Base-by-base conservation (phyloP, 2,797 vertebrate genomes). In the Anguilla megastoma region DNA sequence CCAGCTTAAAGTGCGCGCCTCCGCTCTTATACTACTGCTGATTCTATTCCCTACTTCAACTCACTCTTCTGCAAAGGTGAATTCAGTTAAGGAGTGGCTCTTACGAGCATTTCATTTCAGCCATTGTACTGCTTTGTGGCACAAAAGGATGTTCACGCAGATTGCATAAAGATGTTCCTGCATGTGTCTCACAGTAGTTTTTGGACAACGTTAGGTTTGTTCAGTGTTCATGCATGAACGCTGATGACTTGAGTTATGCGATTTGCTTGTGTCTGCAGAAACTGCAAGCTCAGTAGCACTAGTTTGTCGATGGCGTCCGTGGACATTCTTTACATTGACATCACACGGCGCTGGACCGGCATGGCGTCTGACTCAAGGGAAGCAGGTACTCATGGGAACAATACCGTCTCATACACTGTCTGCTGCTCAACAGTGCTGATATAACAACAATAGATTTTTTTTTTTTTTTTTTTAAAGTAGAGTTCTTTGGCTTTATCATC, bases 321-420 rank as follows among this genome's bases (percentile, higher is more conserved):
- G 56, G 98, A 99, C 92, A 99, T 99, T 91, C 96, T 99, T 0
- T 99, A 99, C 92, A 99, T 99, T 1, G 98, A 99, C 93, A 98
- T 99, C 94, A 98, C 97, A 0, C 96, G 98, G 9, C 96, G 97
- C 2, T 98, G 98, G 97, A 95, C 96, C n/a, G 95, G 96, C 85
- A 69, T 95, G 90, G 88, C 90, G 24, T 79, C 96, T 0, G 97
- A 98, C 88, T 97, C 97, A 71, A 96, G 95, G 91, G 98, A 99
- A 91, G 96, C 98, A 94, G 97, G 98, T 97, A 93, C 89, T 88
- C 54, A 33, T 71, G 66, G 41, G 63, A 48, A 12, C 18, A 50
- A 74, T 24, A 8, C 85, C 12, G 3, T 21, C 21, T 66, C 18
- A 9, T n/a, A 54, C 85, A 45, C 18, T 45, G 10, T 18, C 74